These are phyloP conservation scores for Axinella damicornis DNA, from an alignment of 37 sponge, comb jelly and placozoan genomes.

Conservation along the genomic window DNA sequence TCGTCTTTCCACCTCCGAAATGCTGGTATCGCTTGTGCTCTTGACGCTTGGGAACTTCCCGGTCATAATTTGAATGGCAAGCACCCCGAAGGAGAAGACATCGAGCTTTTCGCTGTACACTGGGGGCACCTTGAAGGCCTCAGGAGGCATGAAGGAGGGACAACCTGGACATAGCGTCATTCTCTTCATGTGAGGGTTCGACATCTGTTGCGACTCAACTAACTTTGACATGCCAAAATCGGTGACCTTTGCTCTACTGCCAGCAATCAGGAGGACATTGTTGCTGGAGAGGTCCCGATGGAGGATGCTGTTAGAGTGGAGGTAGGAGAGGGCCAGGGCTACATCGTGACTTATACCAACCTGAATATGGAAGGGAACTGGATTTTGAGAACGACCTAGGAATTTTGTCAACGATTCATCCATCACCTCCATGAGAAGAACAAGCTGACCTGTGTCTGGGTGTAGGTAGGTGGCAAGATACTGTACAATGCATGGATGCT, in stretches of 20 bases:
- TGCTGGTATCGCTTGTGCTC: no score
- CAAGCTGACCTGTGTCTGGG: not conserved
- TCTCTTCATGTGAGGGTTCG: no score
- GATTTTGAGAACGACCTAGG: not conserved
- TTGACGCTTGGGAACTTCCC: not conserved
- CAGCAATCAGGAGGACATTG: no score
- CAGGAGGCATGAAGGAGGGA: conserved; percentile 25
- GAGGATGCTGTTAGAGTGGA: no score
- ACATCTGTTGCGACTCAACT: no score
- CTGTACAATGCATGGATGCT: conserved; percentile 13
- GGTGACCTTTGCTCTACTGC: no score
- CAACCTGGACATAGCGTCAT: conserved; percentile 29
- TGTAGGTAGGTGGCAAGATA: not conserved
- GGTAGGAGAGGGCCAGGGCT: no score
- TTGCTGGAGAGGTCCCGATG: no score
- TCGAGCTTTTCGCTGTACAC: no score
- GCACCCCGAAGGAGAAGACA: conserved; percentile 21
- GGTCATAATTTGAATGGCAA: not conserved
- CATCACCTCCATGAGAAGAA: conserved; percentile 10
- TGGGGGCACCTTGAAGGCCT: conserved; percentile 7
- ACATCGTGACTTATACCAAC: not conserved
- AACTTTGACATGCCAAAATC: conserved; percentile 1
- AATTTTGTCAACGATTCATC: not conserved
- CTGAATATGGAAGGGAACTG: not conserved
- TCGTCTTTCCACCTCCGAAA: conserved; percentile 1